Evolutionary conservation across 2,888 invertebrate genomes (phyloP).

Genomic region (Hydropsyche betteni): DNA sequence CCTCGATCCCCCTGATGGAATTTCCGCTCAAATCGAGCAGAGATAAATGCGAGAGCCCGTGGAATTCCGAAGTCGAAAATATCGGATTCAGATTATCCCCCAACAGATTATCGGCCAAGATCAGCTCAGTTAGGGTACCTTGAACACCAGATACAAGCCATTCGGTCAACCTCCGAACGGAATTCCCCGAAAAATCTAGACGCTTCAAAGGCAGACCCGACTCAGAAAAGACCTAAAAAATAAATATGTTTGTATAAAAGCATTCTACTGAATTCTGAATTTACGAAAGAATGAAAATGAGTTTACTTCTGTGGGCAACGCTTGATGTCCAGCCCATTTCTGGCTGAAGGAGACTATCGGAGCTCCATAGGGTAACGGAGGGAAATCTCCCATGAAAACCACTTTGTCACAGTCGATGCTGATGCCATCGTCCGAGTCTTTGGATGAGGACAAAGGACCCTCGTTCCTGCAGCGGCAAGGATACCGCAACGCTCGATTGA

Average conservation of each 20-base stretch:
- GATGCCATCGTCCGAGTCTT: slow-evolving; percentile 67
- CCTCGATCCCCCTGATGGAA: slow-evolving; percentile 82
- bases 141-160: slow-evolving; percentile 74
- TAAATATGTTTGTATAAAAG: background rate
- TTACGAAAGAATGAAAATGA: too few relatives aligned
- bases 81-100: slow-evolving; percentile 92
- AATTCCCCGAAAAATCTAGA: slow-evolving; percentile 85
- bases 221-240: slow-evolving; percentile 70
- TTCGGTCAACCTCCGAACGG: slow-evolving; percentile 80
- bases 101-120: slow-evolving; percentile 81
- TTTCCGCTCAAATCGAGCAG: slow-evolving; percentile 84
- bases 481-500: slow-evolving; percentile 78
- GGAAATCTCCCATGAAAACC: slow-evolving; percentile 81
- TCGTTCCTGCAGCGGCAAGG: slow-evolving; percentile 71
- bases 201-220: slow-evolving; percentile 77
- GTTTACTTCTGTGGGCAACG: slow-evolving; percentile 77
- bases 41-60: slow-evolving; percentile 76
- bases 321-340: slow-evolving; percentile 81
- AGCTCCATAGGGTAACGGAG: slow-evolving; percentile 79
- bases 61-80: slow-evolving; percentile 86
- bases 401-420: slow-evolving; percentile 85
- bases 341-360: slow-evolving; percentile 84
- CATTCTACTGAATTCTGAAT: too few relatives aligned
- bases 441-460: slow-evolving; percentile 63
- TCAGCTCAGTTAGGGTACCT: slow-evolving; percentile 74